Base-by-base conservation (phyloP, 2,888 invertebrate species). In the Panopea generosa region DNA sequence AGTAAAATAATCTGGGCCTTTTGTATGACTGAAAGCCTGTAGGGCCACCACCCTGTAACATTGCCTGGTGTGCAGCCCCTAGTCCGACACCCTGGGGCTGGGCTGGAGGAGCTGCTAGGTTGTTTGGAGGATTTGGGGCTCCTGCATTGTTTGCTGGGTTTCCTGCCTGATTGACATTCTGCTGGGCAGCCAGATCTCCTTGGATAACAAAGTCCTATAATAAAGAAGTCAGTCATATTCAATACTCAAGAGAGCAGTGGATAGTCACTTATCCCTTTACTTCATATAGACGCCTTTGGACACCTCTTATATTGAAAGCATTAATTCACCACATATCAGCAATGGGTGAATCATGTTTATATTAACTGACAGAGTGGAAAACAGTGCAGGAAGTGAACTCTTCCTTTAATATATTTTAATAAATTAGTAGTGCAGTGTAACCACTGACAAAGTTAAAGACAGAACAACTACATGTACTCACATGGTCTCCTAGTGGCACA, bases 1-100 rank as follows among this genome's bases (percentile, higher is more conserved):
- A 77, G 53, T 82, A 82, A 56, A 88, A 89, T 26, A 89, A 63
- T 16, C 81, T 72, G 45, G 89, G 98, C 50, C 95, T 94, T n/a
- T 95, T 94, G 92, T 98, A 99, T 0, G 98, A 97, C 93, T 98
- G 97, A 92, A 96, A 97, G 26, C 96, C 96, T 38, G 92, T 90
- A 24, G 96, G 95, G 20, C 94, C 94, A 88, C 97, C 96, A 59
- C 97, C 95, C 87, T 97, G 96, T 88, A 97, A 94, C 75, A 98
- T 93, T 0, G 90, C 90, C 53, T 89, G 87, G 53, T 90, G 89
- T 9, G 87, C 88, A 2, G 89, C 89, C 7, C 85, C 88, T 9
- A 90, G 83, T 7, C 88, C 87, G 53, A 83, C 88, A 20, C 79
- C 83, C 43, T 65, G 81, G 49, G 78, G 83, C 60, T 69, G 77